phyloP scores from a whole-genome alignment of 2,797 vertebrate genomes.

The Lepilemur septentrionalis region DNA sequence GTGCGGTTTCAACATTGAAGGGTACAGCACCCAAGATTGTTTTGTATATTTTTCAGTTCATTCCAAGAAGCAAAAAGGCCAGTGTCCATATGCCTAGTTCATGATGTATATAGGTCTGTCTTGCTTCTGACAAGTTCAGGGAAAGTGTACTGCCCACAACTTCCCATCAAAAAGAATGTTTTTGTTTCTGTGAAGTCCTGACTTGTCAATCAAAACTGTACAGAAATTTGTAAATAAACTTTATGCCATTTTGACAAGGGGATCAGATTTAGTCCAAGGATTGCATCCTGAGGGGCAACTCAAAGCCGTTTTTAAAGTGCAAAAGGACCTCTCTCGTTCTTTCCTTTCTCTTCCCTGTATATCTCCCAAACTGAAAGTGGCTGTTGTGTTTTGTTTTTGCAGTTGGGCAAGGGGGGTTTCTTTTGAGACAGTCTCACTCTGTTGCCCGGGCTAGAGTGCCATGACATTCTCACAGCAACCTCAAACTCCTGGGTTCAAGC shows the following conservation, averaged over 20 bases:
- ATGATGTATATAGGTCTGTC: slow-evolving; percentile 34
- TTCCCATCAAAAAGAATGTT: slow-evolving; percentile 72
- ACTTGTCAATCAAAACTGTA: slow-evolving; percentile 85
- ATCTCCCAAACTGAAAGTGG: neutral
- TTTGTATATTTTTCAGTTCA: slow-evolving; percentile 52
- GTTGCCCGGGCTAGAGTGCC: no score
- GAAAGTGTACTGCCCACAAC: slow-evolving; percentile 36
- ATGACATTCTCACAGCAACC: no score
- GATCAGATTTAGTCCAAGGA: slow-evolving; percentile 78
- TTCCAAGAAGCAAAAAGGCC: slow-evolving; percentile 53
- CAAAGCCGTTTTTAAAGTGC: neutral
- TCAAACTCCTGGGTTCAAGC: no score
- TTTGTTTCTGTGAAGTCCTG: slow-evolving; percentile 84
- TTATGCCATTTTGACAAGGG: slow-evolving; percentile 85
- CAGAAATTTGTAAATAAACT: slow-evolving; percentile 88
- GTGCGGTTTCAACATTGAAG: neutral
- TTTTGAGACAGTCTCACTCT: no score
- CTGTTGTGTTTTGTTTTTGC: neutral
- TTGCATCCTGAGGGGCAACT: slow-evolving; percentile 48
- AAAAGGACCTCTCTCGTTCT: neutral
- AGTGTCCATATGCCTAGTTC: slow-evolving; percentile 6
- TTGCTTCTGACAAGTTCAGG: slow-evolving; percentile 54
- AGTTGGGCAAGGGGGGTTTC: no score
- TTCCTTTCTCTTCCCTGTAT: neutral
- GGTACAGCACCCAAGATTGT: neutral